Evolutionary conservation across 2,113 vertebrate species (phyloP).

Genomic region (Rattus rattus): DNA sequence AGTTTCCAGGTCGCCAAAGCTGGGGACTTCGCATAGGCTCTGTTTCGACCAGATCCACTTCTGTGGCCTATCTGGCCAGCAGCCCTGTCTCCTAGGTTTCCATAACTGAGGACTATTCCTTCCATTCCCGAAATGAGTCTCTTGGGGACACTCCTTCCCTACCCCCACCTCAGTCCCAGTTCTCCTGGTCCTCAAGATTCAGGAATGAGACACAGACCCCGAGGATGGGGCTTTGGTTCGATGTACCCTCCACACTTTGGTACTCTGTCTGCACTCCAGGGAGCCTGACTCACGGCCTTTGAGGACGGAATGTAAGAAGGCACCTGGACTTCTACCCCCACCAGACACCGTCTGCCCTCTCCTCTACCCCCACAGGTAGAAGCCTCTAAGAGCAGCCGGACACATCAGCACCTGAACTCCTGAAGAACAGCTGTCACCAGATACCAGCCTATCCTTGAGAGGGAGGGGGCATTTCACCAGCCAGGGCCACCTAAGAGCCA

Average conservation of each 20-base stretch:
- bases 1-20: constrained; percentile 80
- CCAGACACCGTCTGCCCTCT: fast-evolving
- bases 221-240: neutral
- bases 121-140: constrained; percentile 36
- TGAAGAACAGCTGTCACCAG: neutral
- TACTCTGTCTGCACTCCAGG: neutral
- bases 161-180: neutral
- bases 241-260: neutral
- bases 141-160: neutral
- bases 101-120: neutral
- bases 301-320: neutral
- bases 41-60: constrained; percentile 50
- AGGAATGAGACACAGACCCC: neutral
- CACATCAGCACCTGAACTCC: constrained; percentile 57
- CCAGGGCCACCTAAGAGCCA: constrained; percentile 77
- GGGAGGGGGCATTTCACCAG: neutral
- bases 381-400: constrained; percentile 64
- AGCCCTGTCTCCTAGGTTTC: constrained; percentile 32
- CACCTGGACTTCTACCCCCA: no score
- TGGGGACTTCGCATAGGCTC: constrained; percentile 68
- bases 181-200: neutral
- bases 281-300: neutral
- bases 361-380: neutral
- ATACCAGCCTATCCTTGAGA: neutral
- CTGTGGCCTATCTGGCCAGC: constrained; percentile 43